phyloP scores from a whole-genome alignment of 2,888 invertebrate species.

The Cetonia aurata region DNA sequence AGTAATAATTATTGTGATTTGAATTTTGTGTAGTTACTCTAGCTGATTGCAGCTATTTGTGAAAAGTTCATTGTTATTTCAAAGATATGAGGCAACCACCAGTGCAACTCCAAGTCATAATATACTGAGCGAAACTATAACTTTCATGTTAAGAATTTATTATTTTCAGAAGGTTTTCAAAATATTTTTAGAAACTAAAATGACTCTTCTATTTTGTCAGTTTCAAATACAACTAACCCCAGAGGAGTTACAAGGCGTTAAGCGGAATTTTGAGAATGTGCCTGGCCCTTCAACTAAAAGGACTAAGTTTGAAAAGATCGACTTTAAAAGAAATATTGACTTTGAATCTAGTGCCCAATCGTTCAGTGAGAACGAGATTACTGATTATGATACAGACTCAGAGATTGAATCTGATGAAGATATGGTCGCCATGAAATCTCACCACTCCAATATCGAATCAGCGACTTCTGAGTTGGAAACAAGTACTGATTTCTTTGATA shows the following conservation, averaged over 20 bases:
- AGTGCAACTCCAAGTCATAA: too few relatives aligned
- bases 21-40: too few relatives aligned
- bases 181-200: neutral
- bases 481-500: constrained; percentile 57
- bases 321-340: constrained; percentile 55
- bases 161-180: too few relatives aligned
- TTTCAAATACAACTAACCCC: constrained; percentile 22
- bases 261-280: constrained; percentile 51
- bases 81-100: too few relatives aligned
- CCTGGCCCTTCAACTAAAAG: constrained; percentile 49
- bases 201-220: neutral
- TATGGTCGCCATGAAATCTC: constrained; percentile 48
- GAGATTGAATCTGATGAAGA: constrained; percentile 66
- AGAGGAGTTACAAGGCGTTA: constrained; percentile 51
- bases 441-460: constrained; percentile 45
- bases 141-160: too few relatives aligned
- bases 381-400: constrained; percentile 63
- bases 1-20: too few relatives aligned
- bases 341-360: constrained; percentile 60
- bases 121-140: too few relatives aligned
- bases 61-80: too few relatives aligned
- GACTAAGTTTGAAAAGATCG: constrained; percentile 47
- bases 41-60: too few relatives aligned
- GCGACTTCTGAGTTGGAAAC: constrained; percentile 45
- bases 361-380: constrained; percentile 63